Evolutionary conservation across 2,797 vertebrate species (phyloP), one percentile per base, ranked within the genome.

Genomic region (Trachops cirrhosus): DNA sequence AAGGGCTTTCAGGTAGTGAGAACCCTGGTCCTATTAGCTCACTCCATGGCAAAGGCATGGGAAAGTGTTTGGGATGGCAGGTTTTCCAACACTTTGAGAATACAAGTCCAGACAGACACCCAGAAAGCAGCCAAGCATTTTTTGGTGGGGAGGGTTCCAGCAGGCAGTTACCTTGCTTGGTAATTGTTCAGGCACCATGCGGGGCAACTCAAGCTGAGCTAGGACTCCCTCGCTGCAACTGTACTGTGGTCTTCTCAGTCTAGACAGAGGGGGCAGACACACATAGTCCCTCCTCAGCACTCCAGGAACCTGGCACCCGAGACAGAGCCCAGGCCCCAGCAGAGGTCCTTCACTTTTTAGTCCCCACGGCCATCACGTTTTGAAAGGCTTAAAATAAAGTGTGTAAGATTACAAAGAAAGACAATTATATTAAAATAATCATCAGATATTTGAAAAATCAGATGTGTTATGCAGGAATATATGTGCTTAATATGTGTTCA

Each of bases 31-130:
- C 44, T 29, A 59, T 91, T 59, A 88, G 54, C 79, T 94, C 91
- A 82, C 50, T 93, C 19, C 5, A 14, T 44, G 62, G 86, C 91
- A 87, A 70, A 62, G 2, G 8, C 37, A 46, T 15, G 48, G 29
- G 59, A 96, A 88, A 82, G n/a, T 92, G 86, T 96, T 96, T 94
- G 93, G 68, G 52, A 90, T 94, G 92, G 93, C 86, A 94, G 46
- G 26, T 90, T 95, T 96, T 94, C 93, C 79, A 82, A 18, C 24
- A 70, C 50, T 82, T 87, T 57, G 93, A 68, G 79, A 91, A 85
- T 77, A 68, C 37, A 87, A 94, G 79, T 68, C 86, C 84, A 97
- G 92, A 94, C 83, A 85, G 96, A 96, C 73, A 91, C 59, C 73
- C 34, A 85, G 84, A 77, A 91, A 90, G 86, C 19, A 7, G 91